Conservation (phyloP, 2,797 vertebrate species). For the Scleropages formosus region DNA sequence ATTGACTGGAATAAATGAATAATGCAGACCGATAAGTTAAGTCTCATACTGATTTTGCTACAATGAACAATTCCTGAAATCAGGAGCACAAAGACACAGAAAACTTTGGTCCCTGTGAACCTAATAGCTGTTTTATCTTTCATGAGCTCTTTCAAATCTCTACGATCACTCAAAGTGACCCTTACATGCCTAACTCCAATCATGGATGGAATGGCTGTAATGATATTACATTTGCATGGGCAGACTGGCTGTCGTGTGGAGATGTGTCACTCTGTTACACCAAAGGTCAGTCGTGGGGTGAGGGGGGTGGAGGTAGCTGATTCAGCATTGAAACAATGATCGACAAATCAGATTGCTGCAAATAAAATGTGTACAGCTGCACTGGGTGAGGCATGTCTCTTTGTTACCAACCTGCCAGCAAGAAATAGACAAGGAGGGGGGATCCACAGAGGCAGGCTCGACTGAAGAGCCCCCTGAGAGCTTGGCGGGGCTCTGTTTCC, state of each 20-base stretch:
- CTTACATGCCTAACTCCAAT: not conserved
- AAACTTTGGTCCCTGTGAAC: not conserved
- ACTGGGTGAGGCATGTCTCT: slow-evolving; percentile 34
- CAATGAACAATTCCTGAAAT: slow-evolving; percentile 15
- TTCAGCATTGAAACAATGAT: slow-evolving; percentile 52
- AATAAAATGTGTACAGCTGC: slow-evolving; percentile 34
- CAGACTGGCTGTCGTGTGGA: not conserved
- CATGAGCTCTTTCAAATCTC: slow-evolving; percentile 18
- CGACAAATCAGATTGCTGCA: slow-evolving; percentile 50
- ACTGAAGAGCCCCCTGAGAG: slow-evolving; percentile 5
- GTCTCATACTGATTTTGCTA: slow-evolving; percentile 22
- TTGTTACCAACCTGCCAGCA: slow-evolving; percentile 34
- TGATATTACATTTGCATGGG: slow-evolving; percentile 15
- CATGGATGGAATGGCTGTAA: not conserved
- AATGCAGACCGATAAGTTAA: slow-evolving; percentile 21
- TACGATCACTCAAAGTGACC: slow-evolving; percentile 1
- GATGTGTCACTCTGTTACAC: not conserved
- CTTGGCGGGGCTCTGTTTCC: slow-evolving; percentile 14
- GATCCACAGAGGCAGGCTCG: slow-evolving; percentile 2
- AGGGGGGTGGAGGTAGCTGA: not conserved
- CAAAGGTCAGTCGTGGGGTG: slow-evolving; percentile 17
- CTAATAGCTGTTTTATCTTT: not conserved
- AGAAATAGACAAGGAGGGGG: not conserved
- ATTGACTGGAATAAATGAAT: slow-evolving; percentile 23
- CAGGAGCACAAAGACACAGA: not conserved